Base-by-base conservation (phyloP, 64 coral and sea anemone genomes). In the Hydrozoanthus tunicans region DNA sequence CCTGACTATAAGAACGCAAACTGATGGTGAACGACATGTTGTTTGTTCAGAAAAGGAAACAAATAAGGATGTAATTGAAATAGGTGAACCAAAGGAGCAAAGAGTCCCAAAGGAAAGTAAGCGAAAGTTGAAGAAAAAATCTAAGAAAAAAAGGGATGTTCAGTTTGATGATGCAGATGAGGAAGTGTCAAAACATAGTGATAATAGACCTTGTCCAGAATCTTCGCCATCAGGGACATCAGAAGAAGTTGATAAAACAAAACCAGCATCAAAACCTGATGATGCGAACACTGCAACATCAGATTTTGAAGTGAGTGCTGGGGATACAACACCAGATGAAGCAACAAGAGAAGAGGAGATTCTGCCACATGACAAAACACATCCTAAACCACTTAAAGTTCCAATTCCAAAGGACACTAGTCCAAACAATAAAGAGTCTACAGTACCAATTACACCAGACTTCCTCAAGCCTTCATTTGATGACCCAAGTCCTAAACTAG, bases 401-500 rank as follows among this genome's bases (percentile, higher is more conserved):
- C 73, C 84, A 13, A 0, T 4, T 23, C 68, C 10, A 3, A 11
- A 23, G 10, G 59, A 6, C 9, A 61, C 3, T 13, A 75, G 69
- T 51, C 84, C 73, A 5, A 60, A 53, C 25, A 88, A 51, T 23
- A 55, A 88, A 12, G 13, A 24, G 6, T 5, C 72, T 12, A 52
- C 69, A 8, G 84, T 88, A 51, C 84, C 84, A 0, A 88, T 55
- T 51, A 88, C 84, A 11, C 84, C 84, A 1, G 84, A 88, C 54
- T 88, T 88, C 56, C 69, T 88, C 3, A 88, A 88, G 52, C 84
- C 69, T 3, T 27, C 84, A 6, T 88, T 74, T 56, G 26, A 12
- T 58, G 84, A 86, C 20, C 83, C 83, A 23, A 73, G 74, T 56
- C 84, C 84, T 59, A 88, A 73, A 32, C 12, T 88, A 43, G 84